Conservation (phyloP, 2,797 vertebrate species). For the Bryconaethiops microstoma region DNA sequence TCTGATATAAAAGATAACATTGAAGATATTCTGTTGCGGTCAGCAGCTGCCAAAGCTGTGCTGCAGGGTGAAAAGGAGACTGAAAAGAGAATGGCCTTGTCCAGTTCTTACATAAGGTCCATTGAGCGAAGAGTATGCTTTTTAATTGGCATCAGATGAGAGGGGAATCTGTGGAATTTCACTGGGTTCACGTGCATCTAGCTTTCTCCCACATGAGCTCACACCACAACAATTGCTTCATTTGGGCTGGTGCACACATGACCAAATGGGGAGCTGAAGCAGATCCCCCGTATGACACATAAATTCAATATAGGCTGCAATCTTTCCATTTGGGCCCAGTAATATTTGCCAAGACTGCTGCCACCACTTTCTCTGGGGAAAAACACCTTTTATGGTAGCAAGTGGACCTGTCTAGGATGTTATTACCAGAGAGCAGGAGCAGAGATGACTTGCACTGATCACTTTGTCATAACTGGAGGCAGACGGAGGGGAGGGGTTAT, state of each 20-base stretch:
- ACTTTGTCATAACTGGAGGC: constrained; percentile 14
- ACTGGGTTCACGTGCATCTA: constrained; percentile 37
- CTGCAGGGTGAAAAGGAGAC: background rate
- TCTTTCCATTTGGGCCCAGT: constrained; percentile 36
- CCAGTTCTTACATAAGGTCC: constrained; percentile 54
- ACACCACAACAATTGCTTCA: constrained; percentile 16
- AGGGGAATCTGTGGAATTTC: constrained; percentile 46
- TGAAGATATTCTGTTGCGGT: constrained; percentile 19
- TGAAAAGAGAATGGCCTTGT: constrained; percentile 25
- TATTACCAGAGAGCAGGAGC: constrained; percentile 17
- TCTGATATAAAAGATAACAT: constrained; percentile 39
- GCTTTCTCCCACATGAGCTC: constrained; percentile 21
- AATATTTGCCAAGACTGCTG: constrained; percentile 32
- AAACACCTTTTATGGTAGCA: constrained; percentile 42
- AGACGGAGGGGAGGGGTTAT: background rate
- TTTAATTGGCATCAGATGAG: constrained; percentile 56
- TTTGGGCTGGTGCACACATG: background rate
- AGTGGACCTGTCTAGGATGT: constrained; percentile 7
- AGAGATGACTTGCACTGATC: constrained; percentile 22
- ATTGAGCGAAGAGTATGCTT: constrained; percentile 42
- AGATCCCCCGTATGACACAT: constrained; percentile 9
- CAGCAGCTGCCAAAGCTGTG: constrained; percentile 6
- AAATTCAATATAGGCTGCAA: constrained; percentile 40
- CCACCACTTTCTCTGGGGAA: constrained; percentile 22
- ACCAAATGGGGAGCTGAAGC: constrained; percentile 34